Percentiles rank a stretch among this genome's conserved stretches.
These are phyloP conservation scores for Eretmochelys imbricata DNA, from an alignment of 2,113 vertebrate genomes.

Conservation along the genomic window DNA sequence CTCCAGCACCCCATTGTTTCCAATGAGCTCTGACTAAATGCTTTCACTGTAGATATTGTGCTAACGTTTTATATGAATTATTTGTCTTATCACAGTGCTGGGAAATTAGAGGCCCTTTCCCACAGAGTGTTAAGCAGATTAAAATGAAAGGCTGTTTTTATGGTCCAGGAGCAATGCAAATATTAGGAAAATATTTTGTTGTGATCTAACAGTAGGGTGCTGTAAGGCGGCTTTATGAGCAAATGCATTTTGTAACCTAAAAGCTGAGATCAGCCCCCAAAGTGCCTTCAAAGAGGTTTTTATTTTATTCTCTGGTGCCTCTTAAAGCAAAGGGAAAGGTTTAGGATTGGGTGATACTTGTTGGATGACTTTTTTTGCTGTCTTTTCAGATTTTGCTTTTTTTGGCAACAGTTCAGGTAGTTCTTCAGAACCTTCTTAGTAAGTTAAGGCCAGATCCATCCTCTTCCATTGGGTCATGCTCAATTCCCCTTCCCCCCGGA, in stretches of 20 bases:
- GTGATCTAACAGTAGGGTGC: slow-evolving; percentile 35
- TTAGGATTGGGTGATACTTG: slow-evolving; percentile 16
- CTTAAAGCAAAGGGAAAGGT: background rate
- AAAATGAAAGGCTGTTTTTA: slow-evolving; percentile 77
- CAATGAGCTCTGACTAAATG: slow-evolving; percentile 41
- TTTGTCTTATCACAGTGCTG: slow-evolving; percentile 76
- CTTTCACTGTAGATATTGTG: slow-evolving; percentile 37
- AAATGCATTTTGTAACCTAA: slow-evolving; percentile 52
- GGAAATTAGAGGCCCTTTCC: slow-evolving; percentile 78
- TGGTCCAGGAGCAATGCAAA: slow-evolving; percentile 61
- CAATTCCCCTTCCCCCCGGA: slow-evolving; percentile 35
- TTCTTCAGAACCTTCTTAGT: slow-evolving; percentile 31
- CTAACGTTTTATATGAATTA: slow-evolving; percentile 72
- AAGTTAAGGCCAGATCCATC: slow-evolving; percentile 11
- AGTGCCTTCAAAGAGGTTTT: slow-evolving; percentile 59
- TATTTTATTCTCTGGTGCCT: slow-evolving; percentile 53
- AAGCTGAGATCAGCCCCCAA: slow-evolving; percentile 38
- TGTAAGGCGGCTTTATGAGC: slow-evolving; percentile 35
- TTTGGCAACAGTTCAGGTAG: slow-evolving; percentile 37
- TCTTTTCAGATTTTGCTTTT: slow-evolving; percentile 28
- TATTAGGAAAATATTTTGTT: slow-evolving; percentile 34
- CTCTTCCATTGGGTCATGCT: slow-evolving; percentile 36
- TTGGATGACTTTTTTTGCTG: background rate
- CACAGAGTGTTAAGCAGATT: slow-evolving; percentile 76
- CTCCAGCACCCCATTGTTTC: slow-evolving; percentile 50